phyloP scores from a whole-genome alignment of 2,113 vertebrate species.

The Pelecanoides urinatrix region DNA sequence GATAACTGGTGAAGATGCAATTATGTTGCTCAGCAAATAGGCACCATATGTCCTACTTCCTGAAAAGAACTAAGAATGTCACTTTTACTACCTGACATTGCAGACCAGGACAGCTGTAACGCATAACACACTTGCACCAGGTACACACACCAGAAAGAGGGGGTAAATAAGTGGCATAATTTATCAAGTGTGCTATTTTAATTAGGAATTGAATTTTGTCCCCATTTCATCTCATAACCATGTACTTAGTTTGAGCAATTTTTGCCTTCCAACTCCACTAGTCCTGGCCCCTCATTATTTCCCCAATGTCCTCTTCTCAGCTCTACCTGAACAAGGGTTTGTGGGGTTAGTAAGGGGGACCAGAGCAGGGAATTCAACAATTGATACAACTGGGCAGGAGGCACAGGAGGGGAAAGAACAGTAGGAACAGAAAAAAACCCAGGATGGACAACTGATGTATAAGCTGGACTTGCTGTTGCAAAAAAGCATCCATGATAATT shows the following conservation, averaged over 20 bases:
- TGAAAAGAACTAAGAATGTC: not conserved
- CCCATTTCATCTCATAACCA: not conserved
- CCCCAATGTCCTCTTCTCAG: not conserved
- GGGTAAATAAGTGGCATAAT: accelerated
- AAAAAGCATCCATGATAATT: not conserved
- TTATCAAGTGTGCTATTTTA: not conserved
- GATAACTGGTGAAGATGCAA: not conserved
- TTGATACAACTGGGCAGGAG: not conserved
- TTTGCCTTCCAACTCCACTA: not conserved
- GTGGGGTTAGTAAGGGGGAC: accelerated
- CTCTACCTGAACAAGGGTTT: not conserved
- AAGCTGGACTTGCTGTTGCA: not conserved
- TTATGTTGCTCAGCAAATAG: not conserved
- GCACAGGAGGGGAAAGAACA: not conserved
- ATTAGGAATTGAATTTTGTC: not conserved
- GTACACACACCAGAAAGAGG: not conserved
- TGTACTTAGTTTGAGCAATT: not conserved
- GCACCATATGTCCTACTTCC: not conserved
- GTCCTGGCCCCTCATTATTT: not conserved
- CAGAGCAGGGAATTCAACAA: not conserved
- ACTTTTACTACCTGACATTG: not conserved
- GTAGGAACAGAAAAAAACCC: accelerated
- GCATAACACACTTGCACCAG: not conserved
- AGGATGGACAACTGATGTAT: not conserved
- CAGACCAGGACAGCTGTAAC: not conserved